Evolutionary conservation across 1,140 invertebrate genomes (phyloP).

Genomic region (Papilio glaucus): DNA sequence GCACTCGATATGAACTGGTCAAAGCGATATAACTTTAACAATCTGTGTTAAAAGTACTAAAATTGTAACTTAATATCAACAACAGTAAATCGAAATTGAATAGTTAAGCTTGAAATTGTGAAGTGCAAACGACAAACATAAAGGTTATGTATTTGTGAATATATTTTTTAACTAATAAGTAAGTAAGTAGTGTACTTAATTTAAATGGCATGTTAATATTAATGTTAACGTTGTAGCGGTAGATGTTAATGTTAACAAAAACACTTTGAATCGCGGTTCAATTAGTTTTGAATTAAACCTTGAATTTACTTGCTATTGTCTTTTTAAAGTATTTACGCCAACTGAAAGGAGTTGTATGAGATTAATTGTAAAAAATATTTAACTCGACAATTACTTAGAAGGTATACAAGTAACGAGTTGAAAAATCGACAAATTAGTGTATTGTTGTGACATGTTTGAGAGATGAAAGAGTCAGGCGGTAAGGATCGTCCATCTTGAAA

Average conservation of each 20-base stretch:
- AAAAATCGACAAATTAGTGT: constrained; percentile 38
- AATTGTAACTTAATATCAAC: no score
- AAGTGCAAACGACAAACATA: neutral
- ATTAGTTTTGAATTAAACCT: no score
- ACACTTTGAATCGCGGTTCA: no score
- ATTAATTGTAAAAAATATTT: neutral
- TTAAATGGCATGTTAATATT: no score
- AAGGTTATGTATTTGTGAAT: neutral
- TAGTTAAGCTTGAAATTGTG: neutral
- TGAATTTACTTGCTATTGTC: neutral
- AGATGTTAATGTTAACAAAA: no score
- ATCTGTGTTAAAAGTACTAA: neutral
- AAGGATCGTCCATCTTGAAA: constrained; percentile 39
- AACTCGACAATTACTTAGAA: neutral
- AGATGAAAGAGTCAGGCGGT: constrained; percentile 44
- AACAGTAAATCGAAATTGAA: neutral
- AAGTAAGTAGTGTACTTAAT: neutral
- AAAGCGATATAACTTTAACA: neutral
- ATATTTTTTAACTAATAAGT: neutral
- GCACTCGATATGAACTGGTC: neutral
- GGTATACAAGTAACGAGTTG: neutral
- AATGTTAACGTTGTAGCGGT: no score
- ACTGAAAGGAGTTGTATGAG: no score
- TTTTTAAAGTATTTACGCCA: no score
- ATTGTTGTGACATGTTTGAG: constrained; percentile 16